Conservation (phyloP, 2,113 vertebrate genomes). For the Corythoichthys haematopterus region DNA sequence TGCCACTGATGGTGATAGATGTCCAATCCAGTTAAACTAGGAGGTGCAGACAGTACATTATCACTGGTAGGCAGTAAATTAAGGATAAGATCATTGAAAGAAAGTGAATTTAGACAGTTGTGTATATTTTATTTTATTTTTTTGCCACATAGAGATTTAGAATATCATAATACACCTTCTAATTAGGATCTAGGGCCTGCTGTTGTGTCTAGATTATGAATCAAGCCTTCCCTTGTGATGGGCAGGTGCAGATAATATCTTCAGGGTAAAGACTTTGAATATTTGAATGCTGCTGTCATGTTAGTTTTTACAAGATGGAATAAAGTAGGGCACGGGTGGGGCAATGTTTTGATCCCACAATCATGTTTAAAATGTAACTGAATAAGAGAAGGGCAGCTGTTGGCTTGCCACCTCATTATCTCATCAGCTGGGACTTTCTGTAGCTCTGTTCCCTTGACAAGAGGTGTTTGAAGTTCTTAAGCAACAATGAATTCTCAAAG, state of each 20-base stretch:
- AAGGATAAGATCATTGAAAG: too few species aligned
- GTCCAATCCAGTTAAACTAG: too few species aligned
- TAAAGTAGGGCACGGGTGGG: background rate
- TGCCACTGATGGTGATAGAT: too few species aligned
- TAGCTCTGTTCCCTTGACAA: conserved; percentile 30
- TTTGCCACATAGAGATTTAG: background rate
- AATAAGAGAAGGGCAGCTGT: conserved; percentile 40
- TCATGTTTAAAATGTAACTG: conserved; percentile 30
- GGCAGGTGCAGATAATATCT: background rate
- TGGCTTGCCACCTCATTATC: conserved; percentile 39
- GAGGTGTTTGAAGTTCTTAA: conserved; percentile 39
- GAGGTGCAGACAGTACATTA: too few species aligned
- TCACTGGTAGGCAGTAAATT: too few species aligned
- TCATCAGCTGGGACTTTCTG: conserved; percentile 19
- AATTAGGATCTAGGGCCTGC: background rate
- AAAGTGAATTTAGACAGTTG: too few species aligned
- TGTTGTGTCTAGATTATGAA: background rate
- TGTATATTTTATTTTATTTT: too few species aligned
- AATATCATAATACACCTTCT: background rate
- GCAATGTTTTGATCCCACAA: conserved; percentile 24
- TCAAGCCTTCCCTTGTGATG: background rate
- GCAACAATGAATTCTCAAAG: conserved; percentile 20
- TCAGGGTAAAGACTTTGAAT: background rate
- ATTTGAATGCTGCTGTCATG: background rate
- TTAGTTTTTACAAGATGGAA: background rate